Base-by-base conservation (phyloP, 2,797 vertebrate genomes). In the Orestias chungarensis region DNA sequence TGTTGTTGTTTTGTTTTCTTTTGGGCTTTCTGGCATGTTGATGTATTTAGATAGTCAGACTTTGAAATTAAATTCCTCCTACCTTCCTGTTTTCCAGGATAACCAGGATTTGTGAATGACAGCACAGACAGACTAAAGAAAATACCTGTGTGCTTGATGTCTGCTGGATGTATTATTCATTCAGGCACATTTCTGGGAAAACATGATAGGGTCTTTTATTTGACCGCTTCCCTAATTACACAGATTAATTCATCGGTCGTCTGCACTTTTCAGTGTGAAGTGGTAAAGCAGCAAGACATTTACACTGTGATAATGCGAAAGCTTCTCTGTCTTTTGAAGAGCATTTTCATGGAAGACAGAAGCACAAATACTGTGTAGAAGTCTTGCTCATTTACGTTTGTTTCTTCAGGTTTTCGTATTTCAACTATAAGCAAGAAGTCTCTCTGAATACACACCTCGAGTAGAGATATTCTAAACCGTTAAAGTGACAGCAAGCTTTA, bases 81-180 rank as follows among this genome's bases (percentile, higher is more conserved):
- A 55, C 0, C 1, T 66, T 65, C 52, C 1, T 42, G 18, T 52
- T 71, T 11, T 61, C 35, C 25, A 43, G 61, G 69, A 71, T 79
- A 38, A 82, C 62, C 52, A 80, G 73, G 49, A 1, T 17, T 50
- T n/a, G 27, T 83, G 74, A 88, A 66, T 88, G 83, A 82, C 82
- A 79, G 81, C 31, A 35, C 74, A 49, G 71, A 66, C 35, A 18
- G 35, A 66, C 61, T 10, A 71, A 49, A 33, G 59, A 71, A 52
- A 79, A 73, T 55, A 78, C 73, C 46, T 62, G 69, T 64, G 61
- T 78, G 35, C 62, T 65, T 69, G 69, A 73, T 64, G 46, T 66
- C 68, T 59, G 35, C 64, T 29, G 73, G 61, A 64, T 85, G 64
- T 76, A 68, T 76, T 64, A 65, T 72, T 64, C 38, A 67, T 50